Evolutionary conservation across 2,113 vertebrate genomes (phyloP).

Genomic region (Neogale vison): DNA sequence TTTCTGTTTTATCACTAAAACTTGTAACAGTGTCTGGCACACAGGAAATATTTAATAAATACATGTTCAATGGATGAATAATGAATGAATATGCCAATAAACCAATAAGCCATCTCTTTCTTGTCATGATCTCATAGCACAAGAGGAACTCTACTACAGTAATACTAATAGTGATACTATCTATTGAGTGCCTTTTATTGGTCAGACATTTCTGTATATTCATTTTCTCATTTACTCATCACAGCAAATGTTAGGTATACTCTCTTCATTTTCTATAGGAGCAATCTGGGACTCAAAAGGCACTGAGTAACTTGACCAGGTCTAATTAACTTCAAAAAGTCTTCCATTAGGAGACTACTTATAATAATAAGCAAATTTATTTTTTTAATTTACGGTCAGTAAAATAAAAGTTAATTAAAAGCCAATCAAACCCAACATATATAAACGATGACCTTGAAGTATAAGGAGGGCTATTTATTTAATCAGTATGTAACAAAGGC

Average conservation of each 20-base stretch:
- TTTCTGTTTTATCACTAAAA: background rate
- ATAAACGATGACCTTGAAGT: background rate
- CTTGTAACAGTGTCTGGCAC: background rate
- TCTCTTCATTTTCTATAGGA: background rate
- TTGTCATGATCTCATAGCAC: background rate
- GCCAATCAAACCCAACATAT: background rate
- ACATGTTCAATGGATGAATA: background rate
- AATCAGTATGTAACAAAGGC: background rate
- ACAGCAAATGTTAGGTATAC: background rate
- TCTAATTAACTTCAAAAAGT: background rate
- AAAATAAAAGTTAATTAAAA: conserved; percentile 51
- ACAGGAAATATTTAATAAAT: background rate
- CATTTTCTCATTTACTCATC: background rate
- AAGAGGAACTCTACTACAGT: background rate
- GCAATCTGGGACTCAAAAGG: background rate
- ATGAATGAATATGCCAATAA: background rate
- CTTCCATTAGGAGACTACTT: background rate
- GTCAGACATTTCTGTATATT: background rate
- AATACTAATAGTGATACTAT: background rate
- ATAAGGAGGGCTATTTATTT: conserved; percentile 21
- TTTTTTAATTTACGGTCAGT: background rate
- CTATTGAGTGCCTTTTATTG: background rate
- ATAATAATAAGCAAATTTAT: background rate
- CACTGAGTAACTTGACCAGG: background rate
- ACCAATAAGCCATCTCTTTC: background rate